phyloP scores from a whole-genome alignment of 2,888 invertebrate genomes.

The Epirrhoe tristata region DNA sequence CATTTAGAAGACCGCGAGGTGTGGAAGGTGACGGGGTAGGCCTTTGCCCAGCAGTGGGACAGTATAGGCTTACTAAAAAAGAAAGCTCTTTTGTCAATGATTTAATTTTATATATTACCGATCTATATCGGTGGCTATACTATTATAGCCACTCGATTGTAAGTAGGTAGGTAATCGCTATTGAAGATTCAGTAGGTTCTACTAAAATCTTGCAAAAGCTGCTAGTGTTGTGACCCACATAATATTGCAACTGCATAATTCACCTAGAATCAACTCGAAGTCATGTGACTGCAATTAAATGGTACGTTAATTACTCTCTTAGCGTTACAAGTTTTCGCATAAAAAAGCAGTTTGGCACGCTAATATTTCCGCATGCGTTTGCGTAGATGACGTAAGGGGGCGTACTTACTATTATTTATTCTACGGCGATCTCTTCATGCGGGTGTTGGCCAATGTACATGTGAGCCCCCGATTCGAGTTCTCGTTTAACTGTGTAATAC shows the following conservation, averaged over 20 bases:
- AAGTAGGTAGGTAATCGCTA: not conserved
- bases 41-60: too few species aligned
- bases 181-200: not conserved
- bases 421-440: constrained; percentile 53
- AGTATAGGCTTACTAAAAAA: too few species aligned
- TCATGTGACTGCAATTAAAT: constrained; percentile 29
- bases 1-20: too few species aligned
- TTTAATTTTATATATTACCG: not conserved
- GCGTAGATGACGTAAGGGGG: constrained; percentile 27
- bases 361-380: constrained; percentile 59
- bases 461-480: constrained; percentile 42
- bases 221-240: constrained; percentile 19
- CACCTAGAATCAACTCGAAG: constrained; percentile 21
- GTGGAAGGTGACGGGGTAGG: too few species aligned
- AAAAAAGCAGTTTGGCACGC: constrained; percentile 49
- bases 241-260: constrained; percentile 17
- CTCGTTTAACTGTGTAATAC: constrained; percentile 41
- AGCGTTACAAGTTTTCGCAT: constrained; percentile 45
- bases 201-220: not conserved
- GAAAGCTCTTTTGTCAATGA: not conserved
- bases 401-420: constrained; percentile 11
- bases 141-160: too few species aligned
- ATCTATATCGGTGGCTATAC: too few species aligned
- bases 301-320: constrained; percentile 37
- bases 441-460: constrained; percentile 52